Conservation (phyloP, 2,113 vertebrate genomes). For the Anthoscopus minutus region DNA sequence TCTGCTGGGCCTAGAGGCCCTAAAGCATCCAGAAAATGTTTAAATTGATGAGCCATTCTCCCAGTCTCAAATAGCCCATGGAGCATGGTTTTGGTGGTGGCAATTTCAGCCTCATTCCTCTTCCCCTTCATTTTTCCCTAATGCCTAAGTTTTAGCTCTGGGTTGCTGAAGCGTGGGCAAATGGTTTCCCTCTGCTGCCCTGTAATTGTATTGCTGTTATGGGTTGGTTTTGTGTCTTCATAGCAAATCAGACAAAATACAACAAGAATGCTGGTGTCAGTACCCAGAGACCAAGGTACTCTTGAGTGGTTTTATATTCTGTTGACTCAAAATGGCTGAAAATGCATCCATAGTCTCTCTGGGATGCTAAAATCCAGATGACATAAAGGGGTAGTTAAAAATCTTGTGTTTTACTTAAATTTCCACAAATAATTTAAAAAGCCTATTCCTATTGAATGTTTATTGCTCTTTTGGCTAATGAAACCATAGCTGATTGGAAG, state of each 20-base stretch:
- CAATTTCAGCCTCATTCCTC: background rate
- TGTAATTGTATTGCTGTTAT: background rate
- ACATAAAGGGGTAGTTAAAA: background rate
- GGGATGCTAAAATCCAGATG: background rate
- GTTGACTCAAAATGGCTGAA: background rate
- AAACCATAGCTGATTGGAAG: background rate
- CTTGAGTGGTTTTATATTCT: background rate
- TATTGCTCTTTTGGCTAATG: background rate
- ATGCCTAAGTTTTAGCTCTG: background rate
- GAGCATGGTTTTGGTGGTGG: background rate
- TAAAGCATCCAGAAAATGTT: background rate
- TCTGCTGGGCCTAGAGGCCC: background rate
- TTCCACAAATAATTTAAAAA: background rate
- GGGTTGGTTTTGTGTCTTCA: background rate
- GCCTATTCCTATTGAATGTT: background rate
- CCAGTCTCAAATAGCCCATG: background rate
- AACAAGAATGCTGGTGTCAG: background rate
- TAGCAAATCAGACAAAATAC: background rate
- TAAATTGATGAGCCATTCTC: background rate
- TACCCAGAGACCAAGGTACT: background rate
- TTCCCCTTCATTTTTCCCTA: background rate
- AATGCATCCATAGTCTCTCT: background rate
- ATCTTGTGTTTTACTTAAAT: background rate
- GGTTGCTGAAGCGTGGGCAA: accelerated
- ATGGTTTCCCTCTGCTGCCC: background rate